A percentile compares a stretch with the other conserved stretches of the same genome.
Evolutionary conservation across 1,140 invertebrate genomes (phyloP).

Genomic region (Tribolium madens): DNA sequence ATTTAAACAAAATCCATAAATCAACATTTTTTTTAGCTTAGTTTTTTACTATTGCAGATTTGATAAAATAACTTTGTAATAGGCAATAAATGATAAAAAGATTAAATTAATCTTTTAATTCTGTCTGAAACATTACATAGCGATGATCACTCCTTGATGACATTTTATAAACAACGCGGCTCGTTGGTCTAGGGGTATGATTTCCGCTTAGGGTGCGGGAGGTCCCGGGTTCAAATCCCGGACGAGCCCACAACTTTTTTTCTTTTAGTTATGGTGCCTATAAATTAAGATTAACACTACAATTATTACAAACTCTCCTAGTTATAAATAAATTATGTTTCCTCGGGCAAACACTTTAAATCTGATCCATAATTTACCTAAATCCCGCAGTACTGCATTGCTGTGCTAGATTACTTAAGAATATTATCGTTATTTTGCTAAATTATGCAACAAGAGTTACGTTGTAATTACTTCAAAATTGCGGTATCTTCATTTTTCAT

Average conservation of each 20-base stretch:
- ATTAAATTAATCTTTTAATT: background rate
- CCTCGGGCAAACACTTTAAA: background rate
- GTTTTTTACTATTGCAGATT: no score
- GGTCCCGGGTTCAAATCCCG: constrained; percentile 65
- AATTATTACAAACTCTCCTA: background rate
- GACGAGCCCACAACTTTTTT: constrained; percentile 35
- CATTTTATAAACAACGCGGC: constrained; percentile 41
- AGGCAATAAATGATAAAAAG: background rate
- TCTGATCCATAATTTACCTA: background rate
- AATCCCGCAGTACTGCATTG: background rate
- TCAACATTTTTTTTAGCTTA: no score
- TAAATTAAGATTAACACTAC: background rate
- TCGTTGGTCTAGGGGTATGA: constrained; percentile 65
- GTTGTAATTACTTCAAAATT: constrained; percentile 17
- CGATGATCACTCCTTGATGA: background rate
- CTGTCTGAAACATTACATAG: background rate
- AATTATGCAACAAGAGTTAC: constrained; percentile 27
- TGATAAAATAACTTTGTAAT: background rate
- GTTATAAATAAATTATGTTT: background rate
- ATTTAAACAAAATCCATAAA: background rate
- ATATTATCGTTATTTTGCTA: background rate
- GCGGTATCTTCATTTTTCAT: constrained; percentile 23
- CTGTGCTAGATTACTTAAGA: background rate
- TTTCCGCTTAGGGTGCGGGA: constrained; percentile 65
- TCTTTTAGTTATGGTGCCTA: background rate